Base-by-base conservation (phyloP, 2,888 invertebrate species). In the Cyrtodaria siliqua region DNA sequence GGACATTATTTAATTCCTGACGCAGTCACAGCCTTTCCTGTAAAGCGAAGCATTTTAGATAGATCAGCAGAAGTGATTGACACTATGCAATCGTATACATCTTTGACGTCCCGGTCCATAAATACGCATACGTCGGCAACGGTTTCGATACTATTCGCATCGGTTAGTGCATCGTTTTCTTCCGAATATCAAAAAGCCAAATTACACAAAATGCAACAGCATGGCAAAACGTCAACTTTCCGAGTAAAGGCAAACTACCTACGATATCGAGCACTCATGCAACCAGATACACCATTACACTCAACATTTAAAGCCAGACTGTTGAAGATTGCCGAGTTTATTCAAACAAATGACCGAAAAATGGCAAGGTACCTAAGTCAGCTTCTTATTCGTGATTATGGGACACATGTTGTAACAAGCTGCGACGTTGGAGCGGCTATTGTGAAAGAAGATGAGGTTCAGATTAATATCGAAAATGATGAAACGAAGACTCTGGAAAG, bases 381-480 rank as follows among this genome's bases (percentile, higher is more conserved):
- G 52, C 40, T 75, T 20, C 69, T 81, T 14, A 68, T 81, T 29
- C 52, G 73, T 26, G 81, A 81, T 69, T 81, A 55, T 50, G 81
- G 81, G n/a, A 81, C 81, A 14, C 81, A 81, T 50, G 53, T 74
- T 1, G 49, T 78, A 16, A 81, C 68, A 12, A 60, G 53, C 20
- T 49, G 74, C 1, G 61, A 72, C 38, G 77, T 74, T 1, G 81
- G 81, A 3, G 77, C 77, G 0, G 53, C 49, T 2, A 33, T 79
- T 12, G 47, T 57, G 18, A 67, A 76, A 38, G 70, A 66, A 18
- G 79, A 79, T 38, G 59, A 63, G 6, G 20, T 79, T 26, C 61
- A 70, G 33, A 20, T 53, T 1, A 24, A 49, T 29, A 27, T 52
- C 20, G n/a, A 29, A 14, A 44, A 16, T 8, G 42, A 55, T 12